These are phyloP conservation scores for Calcarius lapponicus DNA, from an alignment of 2,797 vertebrate species.

Conservation along the genomic window DNA sequence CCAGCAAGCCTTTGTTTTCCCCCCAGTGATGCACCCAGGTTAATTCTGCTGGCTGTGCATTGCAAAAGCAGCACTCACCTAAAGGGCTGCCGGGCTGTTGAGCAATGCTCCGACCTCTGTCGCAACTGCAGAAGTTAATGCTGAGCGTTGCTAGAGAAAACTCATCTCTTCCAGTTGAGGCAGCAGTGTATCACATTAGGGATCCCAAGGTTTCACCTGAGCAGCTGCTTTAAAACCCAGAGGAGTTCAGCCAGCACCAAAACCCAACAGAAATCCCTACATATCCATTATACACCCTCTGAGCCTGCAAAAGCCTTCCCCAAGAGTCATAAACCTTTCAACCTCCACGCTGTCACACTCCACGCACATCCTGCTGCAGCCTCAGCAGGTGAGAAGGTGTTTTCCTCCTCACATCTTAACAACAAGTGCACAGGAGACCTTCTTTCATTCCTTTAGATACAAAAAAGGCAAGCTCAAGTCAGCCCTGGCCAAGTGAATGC, in stretches of 20 bases:
- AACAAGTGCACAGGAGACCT: background rate
- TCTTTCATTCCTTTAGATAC: background rate
- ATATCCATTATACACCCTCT: background rate
- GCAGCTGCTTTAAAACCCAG: background rate
- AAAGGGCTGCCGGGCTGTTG: background rate
- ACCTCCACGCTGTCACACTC: background rate
- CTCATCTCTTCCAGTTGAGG: background rate
- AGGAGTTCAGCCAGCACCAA: background rate
- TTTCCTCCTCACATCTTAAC: background rate
- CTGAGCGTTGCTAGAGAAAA: background rate
- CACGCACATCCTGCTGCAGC: background rate
- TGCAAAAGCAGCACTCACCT: conserved; percentile 22
- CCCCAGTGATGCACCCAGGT: background rate
- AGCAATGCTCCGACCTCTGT: background rate
- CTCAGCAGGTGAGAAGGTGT: background rate
- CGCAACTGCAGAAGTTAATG: background rate
- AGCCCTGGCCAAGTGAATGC: background rate
- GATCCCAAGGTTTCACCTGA: background rate
- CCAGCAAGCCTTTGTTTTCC: background rate
- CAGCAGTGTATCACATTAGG: background rate
- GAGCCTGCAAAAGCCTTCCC: background rate
- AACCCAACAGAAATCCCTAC: background rate
- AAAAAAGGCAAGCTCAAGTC: background rate
- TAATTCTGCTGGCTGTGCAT: background rate
- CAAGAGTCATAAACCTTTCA: fast-evolving